A percentile compares a stretch with the other conserved stretches of the same genome.
Conservation (phyloP, 2,113 vertebrate genomes). For the Daphoenositta chrysoptera region DNA sequence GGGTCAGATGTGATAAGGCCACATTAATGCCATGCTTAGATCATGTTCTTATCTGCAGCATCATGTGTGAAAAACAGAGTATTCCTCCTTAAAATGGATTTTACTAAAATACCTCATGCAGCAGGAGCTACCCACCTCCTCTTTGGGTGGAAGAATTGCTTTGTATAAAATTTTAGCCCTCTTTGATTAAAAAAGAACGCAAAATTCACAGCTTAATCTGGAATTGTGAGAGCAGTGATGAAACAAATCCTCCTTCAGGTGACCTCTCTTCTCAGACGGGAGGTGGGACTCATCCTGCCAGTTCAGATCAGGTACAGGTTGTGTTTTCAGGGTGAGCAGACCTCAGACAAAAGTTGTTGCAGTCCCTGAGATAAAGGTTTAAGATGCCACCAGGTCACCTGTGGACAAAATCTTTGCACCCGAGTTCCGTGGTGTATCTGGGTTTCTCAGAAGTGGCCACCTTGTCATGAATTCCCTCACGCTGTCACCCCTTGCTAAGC, state of each 20-base stretch:
- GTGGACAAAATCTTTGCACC: neutral
- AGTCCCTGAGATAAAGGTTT: neutral
- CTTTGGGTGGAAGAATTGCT: neutral
- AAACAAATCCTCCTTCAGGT: neutral
- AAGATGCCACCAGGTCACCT: rapidly evolving
- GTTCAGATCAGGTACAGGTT: neutral
- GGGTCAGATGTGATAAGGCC: neutral
- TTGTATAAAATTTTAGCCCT: neutral
- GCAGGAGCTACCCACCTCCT: neutral
- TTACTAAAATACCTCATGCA: neutral
- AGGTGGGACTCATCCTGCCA: neutral
- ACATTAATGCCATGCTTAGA: rapidly evolving
- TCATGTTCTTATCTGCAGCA: neutral
- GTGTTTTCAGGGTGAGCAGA: neutral
- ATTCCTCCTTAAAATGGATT: neutral
- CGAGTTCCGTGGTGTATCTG: neutral
- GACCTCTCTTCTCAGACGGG: neutral
- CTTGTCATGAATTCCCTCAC: neutral
- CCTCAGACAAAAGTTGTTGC: neutral
- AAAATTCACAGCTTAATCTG: neutral
- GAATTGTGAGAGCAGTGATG: rapidly evolving
- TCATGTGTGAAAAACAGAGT: rapidly evolving
- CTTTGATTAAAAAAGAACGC: neutral
- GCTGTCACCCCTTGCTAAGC: neutral
- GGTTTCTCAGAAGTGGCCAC: neutral